Conservation (phyloP, 2,113 vertebrate genomes). For the Tetrax tetrax region DNA sequence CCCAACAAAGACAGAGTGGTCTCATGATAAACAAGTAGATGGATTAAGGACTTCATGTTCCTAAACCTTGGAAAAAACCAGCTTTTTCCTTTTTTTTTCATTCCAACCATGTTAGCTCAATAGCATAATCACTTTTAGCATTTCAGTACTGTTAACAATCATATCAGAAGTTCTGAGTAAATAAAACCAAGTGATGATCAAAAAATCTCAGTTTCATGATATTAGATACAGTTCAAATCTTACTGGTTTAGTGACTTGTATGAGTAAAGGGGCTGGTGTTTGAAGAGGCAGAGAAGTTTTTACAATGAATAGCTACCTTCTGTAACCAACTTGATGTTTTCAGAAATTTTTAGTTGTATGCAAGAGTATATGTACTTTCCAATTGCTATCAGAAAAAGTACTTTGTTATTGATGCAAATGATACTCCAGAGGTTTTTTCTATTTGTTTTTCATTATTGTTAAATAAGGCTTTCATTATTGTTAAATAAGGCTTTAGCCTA, state of each 20-base stretch:
- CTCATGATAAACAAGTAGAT: conserved; percentile 42
- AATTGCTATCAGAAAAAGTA: neutral
- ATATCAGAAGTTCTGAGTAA: neutral
- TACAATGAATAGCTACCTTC: neutral
- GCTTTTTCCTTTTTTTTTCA: neutral
- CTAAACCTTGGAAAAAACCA: neutral
- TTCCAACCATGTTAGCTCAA: neutral
- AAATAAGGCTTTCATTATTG: neutral
- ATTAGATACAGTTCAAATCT: neutral
- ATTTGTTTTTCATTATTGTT: neutral
- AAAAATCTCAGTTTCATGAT: neutral
- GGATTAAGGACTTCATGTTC: conserved; percentile 43
- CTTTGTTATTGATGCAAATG: neutral
- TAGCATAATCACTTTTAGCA: neutral
- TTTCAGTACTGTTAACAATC: neutral
- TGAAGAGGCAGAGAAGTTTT: neutral
- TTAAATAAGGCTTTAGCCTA: neutral
- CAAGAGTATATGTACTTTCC: neutral
- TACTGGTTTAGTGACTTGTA: neutral
- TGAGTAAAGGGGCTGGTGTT: neutral
- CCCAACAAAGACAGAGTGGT: conserved; percentile 8
- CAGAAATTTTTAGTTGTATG: neutral
- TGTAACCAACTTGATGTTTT: neutral
- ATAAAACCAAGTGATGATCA: neutral
- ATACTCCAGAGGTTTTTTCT: neutral